Evolutionary conservation across 2,888 invertebrate genomes (phyloP).

Genomic region (Sialis fuliginosa): DNA sequence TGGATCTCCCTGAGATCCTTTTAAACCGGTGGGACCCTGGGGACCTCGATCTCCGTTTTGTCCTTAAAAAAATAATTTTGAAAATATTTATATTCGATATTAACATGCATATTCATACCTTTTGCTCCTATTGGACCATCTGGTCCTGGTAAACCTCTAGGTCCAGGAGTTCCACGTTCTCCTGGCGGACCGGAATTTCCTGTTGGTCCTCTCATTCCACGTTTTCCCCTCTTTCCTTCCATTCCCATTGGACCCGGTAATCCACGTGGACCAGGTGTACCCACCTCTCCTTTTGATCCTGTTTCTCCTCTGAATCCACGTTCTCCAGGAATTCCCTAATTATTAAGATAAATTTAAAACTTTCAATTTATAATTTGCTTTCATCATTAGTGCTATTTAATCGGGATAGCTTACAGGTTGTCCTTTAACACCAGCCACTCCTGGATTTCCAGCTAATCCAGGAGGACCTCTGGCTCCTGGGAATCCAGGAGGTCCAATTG

Average conservation of each 20-base stretch:
- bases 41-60: constrained; percentile 53
- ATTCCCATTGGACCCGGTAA: constrained; percentile 54
- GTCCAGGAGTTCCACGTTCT: constrained; percentile 49
- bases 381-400: not conserved
- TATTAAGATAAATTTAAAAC: constrained; percentile 2
- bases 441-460: constrained; percentile 54
- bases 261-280: constrained; percentile 55
- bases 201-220: constrained; percentile 58
- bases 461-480: constrained; percentile 65
- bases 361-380: constrained; percentile 3
- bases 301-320: constrained; percentile 63
- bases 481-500: constrained; percentile 62
- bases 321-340: constrained; percentile 57
- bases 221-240: constrained; percentile 67
- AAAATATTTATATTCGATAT: not conserved
- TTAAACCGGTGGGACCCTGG: constrained; percentile 42
- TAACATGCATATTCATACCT: constrained; percentile 23
- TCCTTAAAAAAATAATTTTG: constrained; percentile 21
- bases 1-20: constrained; percentile 40
- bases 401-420: constrained; percentile 36
- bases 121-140: constrained; percentile 62
- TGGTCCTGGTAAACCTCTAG: constrained; percentile 51
- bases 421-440: constrained; percentile 59
- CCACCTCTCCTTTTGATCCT: constrained; percentile 60
- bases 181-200: constrained; percentile 56